phyloP scores from a whole-genome alignment of 2,888 invertebrate species.

The Rhyacophila evoluta region DNA sequence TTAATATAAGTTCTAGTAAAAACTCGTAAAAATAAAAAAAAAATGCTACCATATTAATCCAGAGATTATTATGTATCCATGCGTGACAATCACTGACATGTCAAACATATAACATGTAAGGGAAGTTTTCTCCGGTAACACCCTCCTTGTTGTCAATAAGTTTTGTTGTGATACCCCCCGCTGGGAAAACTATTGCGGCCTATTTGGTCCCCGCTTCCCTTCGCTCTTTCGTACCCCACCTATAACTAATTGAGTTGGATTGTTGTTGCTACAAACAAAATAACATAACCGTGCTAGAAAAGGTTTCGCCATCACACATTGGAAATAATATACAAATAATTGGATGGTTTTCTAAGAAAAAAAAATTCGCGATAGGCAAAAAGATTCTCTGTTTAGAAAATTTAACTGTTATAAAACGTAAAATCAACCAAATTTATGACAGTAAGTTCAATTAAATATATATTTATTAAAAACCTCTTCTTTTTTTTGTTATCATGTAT shows the following conservation, averaged over 20 bases:
- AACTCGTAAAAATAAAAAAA: no score
- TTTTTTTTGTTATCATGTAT: no score
- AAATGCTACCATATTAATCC: no score
- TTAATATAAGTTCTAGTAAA: no score
- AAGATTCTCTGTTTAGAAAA: no score
- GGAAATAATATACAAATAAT: neutral
- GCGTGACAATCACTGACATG: neutral
- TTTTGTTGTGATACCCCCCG: conserved; percentile 43
- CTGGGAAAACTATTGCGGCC: conserved; percentile 37
- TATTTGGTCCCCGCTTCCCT: conserved; percentile 29
- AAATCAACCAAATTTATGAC: no score
- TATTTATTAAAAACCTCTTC: no score
- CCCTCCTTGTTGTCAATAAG: conserved; percentile 37
- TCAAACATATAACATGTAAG: conserved; percentile 19
- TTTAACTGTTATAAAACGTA: no score
- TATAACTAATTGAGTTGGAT: conserved; percentile 25
- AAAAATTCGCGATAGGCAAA: no score
- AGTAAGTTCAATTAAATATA: no score
- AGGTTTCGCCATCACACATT: neutral
- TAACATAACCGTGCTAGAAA: neutral
- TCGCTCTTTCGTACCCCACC: neutral
- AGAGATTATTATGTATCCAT: no score
- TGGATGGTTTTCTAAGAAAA: no score
- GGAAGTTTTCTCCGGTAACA: conserved; percentile 15
- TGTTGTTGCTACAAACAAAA: neutral